Conservation (phyloP, 2,888 invertebrate genomes). For the Oscheius myriophilus region DNA sequence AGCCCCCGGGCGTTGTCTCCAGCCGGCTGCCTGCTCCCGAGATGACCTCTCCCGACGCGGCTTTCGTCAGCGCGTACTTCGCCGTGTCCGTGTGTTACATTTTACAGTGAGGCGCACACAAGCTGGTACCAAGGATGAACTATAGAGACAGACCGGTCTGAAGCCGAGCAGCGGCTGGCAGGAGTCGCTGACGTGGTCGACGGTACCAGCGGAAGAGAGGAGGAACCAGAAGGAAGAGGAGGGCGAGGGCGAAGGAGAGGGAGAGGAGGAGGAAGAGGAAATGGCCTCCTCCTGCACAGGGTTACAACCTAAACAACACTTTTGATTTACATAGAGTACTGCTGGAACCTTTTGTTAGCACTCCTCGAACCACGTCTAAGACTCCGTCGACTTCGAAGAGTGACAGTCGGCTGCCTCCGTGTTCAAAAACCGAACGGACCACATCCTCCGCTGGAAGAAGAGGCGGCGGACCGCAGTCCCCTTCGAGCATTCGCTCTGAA, state of each 20-base stretch:
- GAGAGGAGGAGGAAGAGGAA: slow-evolving; percentile 20
- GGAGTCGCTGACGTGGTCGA: slow-evolving; percentile 19
- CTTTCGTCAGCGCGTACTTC: too few species aligned
- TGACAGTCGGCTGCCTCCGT: slow-evolving; percentile 13
- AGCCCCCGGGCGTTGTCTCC: too few species aligned
- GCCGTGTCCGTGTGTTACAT: too few species aligned
- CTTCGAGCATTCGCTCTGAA: neutral
- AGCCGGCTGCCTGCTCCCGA: too few species aligned
- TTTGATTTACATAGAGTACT: neutral
- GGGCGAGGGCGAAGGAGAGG: neutral
- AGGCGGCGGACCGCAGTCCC: slow-evolving; percentile 2
- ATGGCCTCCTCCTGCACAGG: slow-evolving; percentile 30
- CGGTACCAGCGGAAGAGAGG: slow-evolving; percentile 17
- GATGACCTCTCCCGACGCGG: too few species aligned
- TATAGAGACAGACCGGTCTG: slow-evolving; percentile 16
- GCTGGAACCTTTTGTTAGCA: slow-evolving; percentile 14
- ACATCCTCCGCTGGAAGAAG: slow-evolving; percentile 25
- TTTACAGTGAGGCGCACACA: too few species aligned
- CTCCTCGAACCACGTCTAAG: slow-evolving; percentile 10
- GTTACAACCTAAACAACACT: slow-evolving; percentile 15
- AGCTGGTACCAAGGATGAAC: neutral
- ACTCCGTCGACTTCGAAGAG: slow-evolving; percentile 17
- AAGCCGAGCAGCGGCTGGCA: slow-evolving; percentile 10
- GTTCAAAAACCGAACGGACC: slow-evolving; percentile 27
- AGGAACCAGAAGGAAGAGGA: slow-evolving; percentile 27